Evolutionary conservation across 1,140 invertebrate species (phyloP), one percentile per base, ranked within the genome.

Genomic region (Hypothenemus hampei): DNA sequence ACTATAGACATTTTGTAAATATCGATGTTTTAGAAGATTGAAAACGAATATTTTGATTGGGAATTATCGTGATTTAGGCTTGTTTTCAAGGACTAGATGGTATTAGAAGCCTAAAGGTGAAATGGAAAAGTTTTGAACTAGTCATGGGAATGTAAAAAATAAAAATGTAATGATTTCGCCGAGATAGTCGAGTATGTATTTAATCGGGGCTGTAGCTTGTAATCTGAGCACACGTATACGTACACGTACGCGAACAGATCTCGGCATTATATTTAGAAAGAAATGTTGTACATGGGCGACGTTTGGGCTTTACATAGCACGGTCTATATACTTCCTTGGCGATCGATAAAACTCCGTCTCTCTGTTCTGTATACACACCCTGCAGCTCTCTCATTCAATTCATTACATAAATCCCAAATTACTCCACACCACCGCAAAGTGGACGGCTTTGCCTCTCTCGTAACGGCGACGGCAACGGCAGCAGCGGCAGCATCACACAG

Each of bases 381-480:
- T 47, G 53, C 53, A 56, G 53, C 53, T 56, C 53, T 56, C 53
- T 56, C 53, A 56, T 56, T 56, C 53, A 56, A 56, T 56, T 56
- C 53, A 56, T 56, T 56, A 56, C 53, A 56, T 56, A 56, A 56
- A 56, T 56, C 53, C 53, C 53, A 56, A 56, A 56, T 56, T 56
- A 56, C 53, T 56, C 53, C 53, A 56, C 53, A 56, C 53, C 53
- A 56, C 53, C 53, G 53, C 53, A 56, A 56, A 56, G 53, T 56
- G 53, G 53, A 56, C 53, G 53, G 44, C 43, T 39, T 36, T 36
- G 40, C 21, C 26, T n/a, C n/a, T n/a, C n/a, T 41, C 41, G 40
- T 44, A 43, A 36, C 41, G 50, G 40, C 40, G 37, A 36, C 48
- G n/a, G n/a, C n/a, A n/a, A n/a, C n/a, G n/a, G n/a, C n/a, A n/a